A percentile compares a stretch with the other conserved stretches of the same genome.
Evolutionary conservation across 2,113 vertebrate genomes (phyloP).

Genomic region (Macrotus californicus): DNA sequence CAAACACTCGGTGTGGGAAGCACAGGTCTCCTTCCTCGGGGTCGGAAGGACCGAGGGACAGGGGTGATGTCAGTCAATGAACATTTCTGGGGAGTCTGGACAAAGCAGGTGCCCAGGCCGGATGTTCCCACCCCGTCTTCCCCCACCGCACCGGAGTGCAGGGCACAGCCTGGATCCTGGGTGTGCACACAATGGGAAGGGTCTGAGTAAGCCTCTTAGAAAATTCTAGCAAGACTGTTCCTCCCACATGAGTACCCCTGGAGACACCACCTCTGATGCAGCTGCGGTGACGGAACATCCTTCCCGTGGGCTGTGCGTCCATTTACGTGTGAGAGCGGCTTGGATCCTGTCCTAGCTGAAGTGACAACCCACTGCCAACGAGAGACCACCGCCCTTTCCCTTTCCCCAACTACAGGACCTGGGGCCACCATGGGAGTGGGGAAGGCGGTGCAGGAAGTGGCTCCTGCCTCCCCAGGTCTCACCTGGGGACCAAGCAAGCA

Average conservation of each 20-base stretch:
- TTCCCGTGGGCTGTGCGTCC: neutral
- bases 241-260: accelerated
- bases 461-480: no score
- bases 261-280: neutral
- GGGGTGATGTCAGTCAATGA: neutral
- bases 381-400: no score
- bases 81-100: no score
- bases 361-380: no score
- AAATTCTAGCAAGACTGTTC: neutral
- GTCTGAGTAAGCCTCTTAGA: no score
- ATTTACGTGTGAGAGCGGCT: neutral
- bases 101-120: neutral
- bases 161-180: neutral
- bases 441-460: no score
- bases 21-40: neutral
- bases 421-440: no score
- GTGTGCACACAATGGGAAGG: neutral
- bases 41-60: neutral
- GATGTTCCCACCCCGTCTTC: neutral
- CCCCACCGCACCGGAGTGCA: neutral
- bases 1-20: no score
- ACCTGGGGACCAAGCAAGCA: no score
- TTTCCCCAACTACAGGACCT: no score
- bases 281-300: neutral
- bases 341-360: no score